Conservation (phyloP, 2,113 vertebrate genomes). For the Cephalopholis sonnerati region DNA sequence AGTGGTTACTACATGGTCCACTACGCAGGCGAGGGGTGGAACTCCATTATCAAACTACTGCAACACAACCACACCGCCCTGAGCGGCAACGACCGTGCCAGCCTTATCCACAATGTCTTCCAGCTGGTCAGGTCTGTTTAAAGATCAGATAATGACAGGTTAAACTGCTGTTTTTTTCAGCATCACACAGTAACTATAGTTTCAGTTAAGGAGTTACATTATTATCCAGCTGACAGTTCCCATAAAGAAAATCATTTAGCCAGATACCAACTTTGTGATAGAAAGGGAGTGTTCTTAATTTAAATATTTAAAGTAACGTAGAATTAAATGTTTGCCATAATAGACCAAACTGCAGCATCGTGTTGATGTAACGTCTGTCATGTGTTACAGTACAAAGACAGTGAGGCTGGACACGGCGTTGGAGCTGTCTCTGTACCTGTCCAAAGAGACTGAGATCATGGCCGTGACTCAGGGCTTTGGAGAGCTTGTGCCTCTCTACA, state of each 20-base stretch:
- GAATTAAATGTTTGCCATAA: background rate
- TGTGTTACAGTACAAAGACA: conserved; percentile 84
- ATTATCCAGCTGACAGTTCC: background rate
- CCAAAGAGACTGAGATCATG: conserved; percentile 89
- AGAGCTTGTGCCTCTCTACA: conserved; percentile 91
- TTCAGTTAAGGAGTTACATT: background rate
- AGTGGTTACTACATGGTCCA: conserved; percentile 95
- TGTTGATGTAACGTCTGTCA: background rate
- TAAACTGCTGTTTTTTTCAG: background rate
- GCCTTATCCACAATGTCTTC: conserved; percentile 91
- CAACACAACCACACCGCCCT: conserved; percentile 84
- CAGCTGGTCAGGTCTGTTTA: conserved; percentile 91
- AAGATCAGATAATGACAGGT: background rate
- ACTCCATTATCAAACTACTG: conserved; percentile 86
- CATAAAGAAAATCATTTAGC: background rate
- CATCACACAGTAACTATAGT: too few relatives aligned
- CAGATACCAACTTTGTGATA: background rate
- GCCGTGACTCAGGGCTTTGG: conserved; percentile 89
- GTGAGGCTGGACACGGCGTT: conserved; percentile 90
- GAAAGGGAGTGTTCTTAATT: background rate
- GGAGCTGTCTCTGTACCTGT: conserved; percentile 90
- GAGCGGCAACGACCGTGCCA: conserved; percentile 91
- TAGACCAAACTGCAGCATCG: background rate
- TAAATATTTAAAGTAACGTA: background rate
- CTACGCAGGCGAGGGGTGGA: conserved; percentile 89